Percentiles rank a stretch among this genome's conserved stretches.
phyloP scores from a whole-genome alignment of 1,140 invertebrate genomes.

The Ceratina calcarata region DNA sequence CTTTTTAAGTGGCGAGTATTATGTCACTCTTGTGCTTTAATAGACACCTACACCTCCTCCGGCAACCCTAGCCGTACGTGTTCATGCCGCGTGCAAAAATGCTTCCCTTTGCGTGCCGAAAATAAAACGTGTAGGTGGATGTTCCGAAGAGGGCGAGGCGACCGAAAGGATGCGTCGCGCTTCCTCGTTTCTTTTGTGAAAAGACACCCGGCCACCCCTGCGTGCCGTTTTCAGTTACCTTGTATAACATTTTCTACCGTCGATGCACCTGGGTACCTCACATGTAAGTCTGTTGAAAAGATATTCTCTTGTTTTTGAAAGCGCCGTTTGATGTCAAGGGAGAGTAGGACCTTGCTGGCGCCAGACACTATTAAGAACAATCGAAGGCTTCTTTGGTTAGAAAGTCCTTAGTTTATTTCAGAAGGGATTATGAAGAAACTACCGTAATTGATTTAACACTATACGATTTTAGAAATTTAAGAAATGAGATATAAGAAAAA shows the following conservation, averaged over 20 bases:
- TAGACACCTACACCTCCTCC: conserved; percentile 61
- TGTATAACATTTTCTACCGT: conserved; percentile 20
- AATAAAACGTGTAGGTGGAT: conserved; percentile 30
- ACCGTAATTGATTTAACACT: background rate
- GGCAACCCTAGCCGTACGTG: conserved; percentile 18
- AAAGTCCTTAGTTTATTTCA: background rate
- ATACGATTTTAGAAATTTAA: background rate
- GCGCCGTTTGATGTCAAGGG: background rate
- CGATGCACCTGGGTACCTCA: background rate
- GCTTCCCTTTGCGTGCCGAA: conserved; percentile 48
- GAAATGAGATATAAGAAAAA: background rate
- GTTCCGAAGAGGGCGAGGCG: conserved; percentile 22
- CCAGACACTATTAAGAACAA: background rate
- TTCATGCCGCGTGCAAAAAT: conserved; percentile 56
- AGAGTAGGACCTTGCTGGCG: background rate
- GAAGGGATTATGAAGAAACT: too few species aligned
- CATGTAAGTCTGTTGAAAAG: background rate
- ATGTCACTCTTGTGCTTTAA: conserved; percentile 71
- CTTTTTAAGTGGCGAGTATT: conserved; percentile 70
- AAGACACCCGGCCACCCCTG: conserved; percentile 22
- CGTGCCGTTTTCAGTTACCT: conserved; percentile 53
- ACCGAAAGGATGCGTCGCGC: conserved; percentile 24
- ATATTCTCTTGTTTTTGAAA: background rate
- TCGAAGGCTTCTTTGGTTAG: background rate
- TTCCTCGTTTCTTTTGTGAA: conserved; percentile 34